Evolutionary conservation across 2,888 invertebrate genomes (phyloP), one percentile per base, ranked within the genome.

Genomic region (Calameuta idolon): DNA sequence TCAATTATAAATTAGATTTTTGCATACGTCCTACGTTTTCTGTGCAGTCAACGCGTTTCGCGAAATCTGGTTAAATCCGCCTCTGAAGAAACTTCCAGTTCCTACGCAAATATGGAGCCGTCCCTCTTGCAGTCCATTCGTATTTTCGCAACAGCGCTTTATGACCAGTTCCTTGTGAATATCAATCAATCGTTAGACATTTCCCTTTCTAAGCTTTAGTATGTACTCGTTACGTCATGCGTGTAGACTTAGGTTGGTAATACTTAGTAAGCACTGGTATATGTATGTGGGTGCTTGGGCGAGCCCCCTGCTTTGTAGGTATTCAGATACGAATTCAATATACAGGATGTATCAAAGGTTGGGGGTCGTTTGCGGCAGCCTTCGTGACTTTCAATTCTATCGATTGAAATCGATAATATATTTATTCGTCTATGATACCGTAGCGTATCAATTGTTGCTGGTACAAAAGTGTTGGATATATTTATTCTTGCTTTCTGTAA

Each of bases 111-210:
- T 55, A 55, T 55, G 55, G 55, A 4, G 23, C 55, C 55, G 55
- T 9, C 55, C 55, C 35, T 74, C 23, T 74, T 11, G 74, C 69
- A 76, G 34, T 76, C 23, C 69, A 11, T 74, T 31, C n/a, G 71
- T 35, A 79, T 83, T 83, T 69, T 80, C 75, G 78, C 75, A 76
- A 81, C 69, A 77, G 40, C 31, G 37, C 69, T 74, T 83, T 69
- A 75, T 71, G 73, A 69, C 69, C 37, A 34, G 73, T 73, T 75
- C 40, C 34, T 69, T 37, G 80, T 80, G 83, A 82, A 85, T 85
- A 85, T 83, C 84, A 83, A 85, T 85, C 85, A 85, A 83, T 84
- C 79, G 77, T 23, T 76, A 74, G 80, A 81, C 85, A 79, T 85
- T 83, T 81, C 80, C 81, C 84, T 85, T 83, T 83, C 84, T 83